Evolutionary conservation across 2,113 vertebrate genomes (phyloP).

Genomic region (Taurulus bubalis): DNA sequence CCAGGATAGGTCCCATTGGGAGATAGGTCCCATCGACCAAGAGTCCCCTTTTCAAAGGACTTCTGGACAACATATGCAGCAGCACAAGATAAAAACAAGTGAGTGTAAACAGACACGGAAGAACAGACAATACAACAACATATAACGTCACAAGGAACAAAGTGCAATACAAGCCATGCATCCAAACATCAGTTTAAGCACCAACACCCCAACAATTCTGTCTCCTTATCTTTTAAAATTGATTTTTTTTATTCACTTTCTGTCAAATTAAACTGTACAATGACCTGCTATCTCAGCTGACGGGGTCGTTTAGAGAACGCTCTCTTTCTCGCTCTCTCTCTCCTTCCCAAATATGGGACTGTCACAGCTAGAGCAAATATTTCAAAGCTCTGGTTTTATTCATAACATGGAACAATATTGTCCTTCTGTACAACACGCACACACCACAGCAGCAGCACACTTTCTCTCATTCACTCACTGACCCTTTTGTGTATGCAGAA

Average conservation of each 20-base stretch:
- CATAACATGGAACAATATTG: background rate
- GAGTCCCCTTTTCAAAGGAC: background rate
- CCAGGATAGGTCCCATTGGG: background rate
- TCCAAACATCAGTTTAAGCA: background rate
- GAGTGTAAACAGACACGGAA: background rate
- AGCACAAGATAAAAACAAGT: background rate
- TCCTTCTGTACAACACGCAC: slow-evolving; percentile 1
- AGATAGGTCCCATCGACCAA: background rate
- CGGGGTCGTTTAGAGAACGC: background rate
- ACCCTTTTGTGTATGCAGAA: slow-evolving; percentile 1
- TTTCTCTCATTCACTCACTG: background rate
- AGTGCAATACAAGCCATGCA: background rate
- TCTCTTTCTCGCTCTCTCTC: background rate
- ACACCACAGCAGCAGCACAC: background rate
- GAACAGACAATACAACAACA: background rate
- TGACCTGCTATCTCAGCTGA: background rate
- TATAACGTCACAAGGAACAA: background rate
- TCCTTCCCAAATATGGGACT: background rate
- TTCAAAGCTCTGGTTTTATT: slow-evolving; percentile 17
- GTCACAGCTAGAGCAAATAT: background rate
- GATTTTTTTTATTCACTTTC: background rate
- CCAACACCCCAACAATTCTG: background rate
- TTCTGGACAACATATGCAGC: background rate
- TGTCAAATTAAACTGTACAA: background rate
- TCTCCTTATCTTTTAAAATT: background rate